Evolutionary conservation across 2,888 invertebrate genomes (phyloP), one percentile per base, ranked within the genome.

Genomic region (Ornithoptera alexandrae): DNA sequence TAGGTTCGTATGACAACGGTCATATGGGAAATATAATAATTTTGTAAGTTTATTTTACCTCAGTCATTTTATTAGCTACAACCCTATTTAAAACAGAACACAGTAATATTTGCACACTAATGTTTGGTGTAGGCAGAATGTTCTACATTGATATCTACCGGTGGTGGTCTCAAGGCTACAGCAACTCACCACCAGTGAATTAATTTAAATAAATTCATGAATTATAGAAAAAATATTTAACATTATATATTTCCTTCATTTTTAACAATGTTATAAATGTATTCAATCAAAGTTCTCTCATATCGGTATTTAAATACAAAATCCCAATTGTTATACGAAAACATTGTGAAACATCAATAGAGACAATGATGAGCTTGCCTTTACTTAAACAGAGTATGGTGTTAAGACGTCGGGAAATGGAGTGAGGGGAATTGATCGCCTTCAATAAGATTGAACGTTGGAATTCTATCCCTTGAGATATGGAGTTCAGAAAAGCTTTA

Each of bases 391-490:
- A 81, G 85, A 87, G 83, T 81, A 72, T 74, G 78, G 81, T 81
- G 83, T 79, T 79, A 79, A 81, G 77, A 83, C 75, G 81, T 79
- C 88, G 86, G 85, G 82, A 84, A 83, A 81, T 78, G 79, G 80
- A 81, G 80, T 81, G 83, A 85, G 85, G 85, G 85, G 83, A 89
- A 80, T 80, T 78, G 78, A 80, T 79, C 78, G 77, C 72, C 73
- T 73, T 67, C 77, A 74, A 75, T 76, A 80, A 81, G 81, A 81
- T 80, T 76, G 81, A 81, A 79, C 76, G 83, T 76, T 78, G 83
- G 79, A 87, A 87, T 82, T 84, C 82, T 82, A 87, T 88, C 87
- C 86, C 82, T 77, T 71, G 81, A 82, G 84, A 77, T 75, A 75
- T 75, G 72, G 72, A 78, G 80, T 77, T 82, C 74, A 80, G 82